Base-by-base conservation (phyloP, 2,797 vertebrate genomes). In the Anguilla megastoma region DNA sequence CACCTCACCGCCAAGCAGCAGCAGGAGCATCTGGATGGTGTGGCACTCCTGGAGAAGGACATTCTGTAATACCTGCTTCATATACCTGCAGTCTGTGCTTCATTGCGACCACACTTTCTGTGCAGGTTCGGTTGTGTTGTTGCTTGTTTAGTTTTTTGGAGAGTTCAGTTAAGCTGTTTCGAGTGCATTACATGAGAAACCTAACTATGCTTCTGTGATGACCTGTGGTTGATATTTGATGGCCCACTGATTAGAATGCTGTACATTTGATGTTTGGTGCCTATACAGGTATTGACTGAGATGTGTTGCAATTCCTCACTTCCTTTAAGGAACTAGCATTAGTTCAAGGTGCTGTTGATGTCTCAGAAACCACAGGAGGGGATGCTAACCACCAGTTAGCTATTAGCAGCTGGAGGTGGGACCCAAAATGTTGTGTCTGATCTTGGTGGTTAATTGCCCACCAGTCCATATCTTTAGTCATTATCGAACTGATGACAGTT, bases 141-240 rank as follows among this genome's bases (percentile, higher is more conserved):
- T 45, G 87, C 90, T 90, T 89, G 89, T 87, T 89, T 69, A 8
- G 56, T 87, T 89, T 91, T 33, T 82, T 48, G 33, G 74, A 7
- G 74, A 79, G 36, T 41, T 41, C 16, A 45, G 3, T 79, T 79
- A 45, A 50, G 24, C 41, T 82, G 45, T 48, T 82, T 24, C 7
- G 21, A 5, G 45, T 82, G 41, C 79, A 48, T 82, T 24, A 50
- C 24, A 7, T 50, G 50, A 50, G 74, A 41, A 82, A 82, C 41
- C 79, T n/a, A n/a, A 82, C 9, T 50, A 82, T 18, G 50, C 18
- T n/a, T n/a, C 79, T 30, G 52, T 33, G 27, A 54, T 54, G n/a
- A 5, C 50, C n/a, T 58, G 12, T 85, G 84, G 52, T 60, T 82
- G 79, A 50, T 24, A 82, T 48, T 50, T 82, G 76, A 80, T 80